A percentile compares a stretch with the other conserved stretches of the same genome.
phyloP scores from a whole-genome alignment of 2,113 vertebrate species.

The Rhynchopsitta pachyrhyncha region DNA sequence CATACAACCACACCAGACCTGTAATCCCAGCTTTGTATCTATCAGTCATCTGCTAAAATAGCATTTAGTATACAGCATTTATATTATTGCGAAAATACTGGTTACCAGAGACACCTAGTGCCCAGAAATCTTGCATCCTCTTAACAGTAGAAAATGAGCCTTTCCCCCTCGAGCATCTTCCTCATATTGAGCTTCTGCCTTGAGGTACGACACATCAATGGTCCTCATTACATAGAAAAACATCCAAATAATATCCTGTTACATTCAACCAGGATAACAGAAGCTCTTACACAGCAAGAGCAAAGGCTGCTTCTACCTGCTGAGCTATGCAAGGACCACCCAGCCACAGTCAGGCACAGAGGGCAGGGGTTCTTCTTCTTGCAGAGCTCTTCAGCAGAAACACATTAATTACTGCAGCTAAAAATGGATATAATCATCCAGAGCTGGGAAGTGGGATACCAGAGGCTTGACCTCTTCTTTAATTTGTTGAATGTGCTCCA shows the following conservation, averaged over 20 bases:
- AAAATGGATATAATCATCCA: background rate
- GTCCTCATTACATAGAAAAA: background rate
- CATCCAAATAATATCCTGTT: background rate
- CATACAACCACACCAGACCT: background rate
- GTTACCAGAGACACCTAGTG: background rate
- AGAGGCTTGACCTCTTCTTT: background rate
- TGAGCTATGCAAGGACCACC: background rate
- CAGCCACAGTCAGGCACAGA: background rate
- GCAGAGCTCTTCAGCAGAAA: background rate
- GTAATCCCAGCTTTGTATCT: background rate
- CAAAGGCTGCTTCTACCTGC: background rate
- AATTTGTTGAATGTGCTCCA: background rate
- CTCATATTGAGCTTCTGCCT: background rate
- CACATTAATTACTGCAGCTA: accelerated
- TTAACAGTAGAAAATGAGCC: background rate
- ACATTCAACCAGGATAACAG: background rate
- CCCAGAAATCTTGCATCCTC: background rate
- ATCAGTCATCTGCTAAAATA: background rate
- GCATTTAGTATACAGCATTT: no score
- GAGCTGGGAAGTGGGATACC: background rate
- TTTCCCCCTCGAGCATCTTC: background rate
- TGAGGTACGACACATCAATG: background rate
- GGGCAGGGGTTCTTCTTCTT: background rate
- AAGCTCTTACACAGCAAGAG: background rate
- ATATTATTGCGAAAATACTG: background rate